phyloP scores from a whole-genome alignment of 2,888 invertebrate genomes.

The Dryocosmus kuriphilus region DNA sequence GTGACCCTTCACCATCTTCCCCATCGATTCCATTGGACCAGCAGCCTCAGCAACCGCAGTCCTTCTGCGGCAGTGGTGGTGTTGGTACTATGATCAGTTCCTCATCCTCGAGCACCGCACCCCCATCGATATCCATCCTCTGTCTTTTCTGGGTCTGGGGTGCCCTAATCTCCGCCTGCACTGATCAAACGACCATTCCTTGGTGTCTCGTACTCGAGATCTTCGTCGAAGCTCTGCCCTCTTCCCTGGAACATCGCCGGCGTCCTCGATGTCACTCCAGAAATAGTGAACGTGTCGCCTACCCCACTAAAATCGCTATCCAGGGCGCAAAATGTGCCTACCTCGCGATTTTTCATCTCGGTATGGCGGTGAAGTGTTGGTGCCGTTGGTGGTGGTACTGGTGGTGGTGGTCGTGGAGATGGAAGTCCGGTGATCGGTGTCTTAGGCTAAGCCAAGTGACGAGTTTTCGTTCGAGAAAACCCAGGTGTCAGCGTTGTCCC shows the following conservation, averaged over 20 bases:
- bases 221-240: slow-evolving; percentile 46
- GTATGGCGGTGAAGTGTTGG: slow-evolving; percentile 25
- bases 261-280: slow-evolving; percentile 38
- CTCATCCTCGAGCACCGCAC: slow-evolving; percentile 60
- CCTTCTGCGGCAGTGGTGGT: slow-evolving; percentile 51
- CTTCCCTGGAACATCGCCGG: slow-evolving; percentile 33
- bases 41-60: slow-evolving; percentile 61
- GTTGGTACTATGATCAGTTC: slow-evolving; percentile 43
- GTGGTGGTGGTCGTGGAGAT: slow-evolving; percentile 54
- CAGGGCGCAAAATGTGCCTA: slow-evolving; percentile 41
- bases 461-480: slow-evolving; percentile 2
- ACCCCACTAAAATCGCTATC: slow-evolving; percentile 20
- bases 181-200: slow-evolving; percentile 60
- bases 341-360: slow-evolving; percentile 16
- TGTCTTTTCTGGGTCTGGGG: slow-evolving; percentile 76
- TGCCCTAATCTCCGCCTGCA: slow-evolving; percentile 77
- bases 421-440: slow-evolving; percentile 46
- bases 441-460: slow-evolving; percentile 36
- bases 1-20: slow-evolving; percentile 28
- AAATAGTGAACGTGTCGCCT: slow-evolving; percentile 41
- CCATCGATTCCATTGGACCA: slow-evolving; percentile 28
- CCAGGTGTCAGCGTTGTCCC: slow-evolving; percentile 32
- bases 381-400: slow-evolving; percentile 46
- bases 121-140: slow-evolving; percentile 63
- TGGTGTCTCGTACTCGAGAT: slow-evolving; percentile 55